Evolutionary conservation across 2,797 vertebrate species (phyloP).

Genomic region (Ciconia nigra): DNA sequence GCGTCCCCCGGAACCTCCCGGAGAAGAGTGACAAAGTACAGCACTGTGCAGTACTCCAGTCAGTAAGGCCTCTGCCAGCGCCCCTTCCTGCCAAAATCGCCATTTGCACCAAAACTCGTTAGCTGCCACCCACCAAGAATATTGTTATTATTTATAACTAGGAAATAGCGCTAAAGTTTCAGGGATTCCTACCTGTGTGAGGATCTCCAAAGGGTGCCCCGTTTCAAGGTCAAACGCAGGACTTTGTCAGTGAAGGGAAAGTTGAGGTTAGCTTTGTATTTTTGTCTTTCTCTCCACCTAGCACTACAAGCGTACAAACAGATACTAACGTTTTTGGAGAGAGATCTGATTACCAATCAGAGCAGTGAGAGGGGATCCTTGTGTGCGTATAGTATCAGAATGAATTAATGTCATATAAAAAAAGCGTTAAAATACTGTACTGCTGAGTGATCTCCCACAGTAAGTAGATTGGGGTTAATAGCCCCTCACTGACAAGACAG

Average conservation of each 20-base stretch:
- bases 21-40: conserved; percentile 76
- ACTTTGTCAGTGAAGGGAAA: conserved; percentile 5
- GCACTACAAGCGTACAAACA: not conserved
- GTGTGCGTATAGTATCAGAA: not conserved
- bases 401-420: not conserved
- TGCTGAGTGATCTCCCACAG: not conserved
- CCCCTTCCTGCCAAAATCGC: not conserved
- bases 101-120: not conserved
- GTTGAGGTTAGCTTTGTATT: not conserved
- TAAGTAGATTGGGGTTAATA: not conserved
- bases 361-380: not conserved
- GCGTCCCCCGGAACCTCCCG: conserved; percentile 70
- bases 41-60: conserved; percentile 77
- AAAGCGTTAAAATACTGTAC: not conserved
- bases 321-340: not conserved
- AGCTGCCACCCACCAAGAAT: conserved; percentile 1
- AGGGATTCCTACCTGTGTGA: not conserved
- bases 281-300: not conserved
- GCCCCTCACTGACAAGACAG: conserved; percentile 15
- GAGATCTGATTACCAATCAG: not conserved
- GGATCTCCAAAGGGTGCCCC: not conserved
- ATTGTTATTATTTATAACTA: conserved; percentile 54
- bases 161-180: conserved; percentile 16
- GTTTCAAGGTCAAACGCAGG: conserved; percentile 16
- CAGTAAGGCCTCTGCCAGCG: conserved; percentile 28